These are phyloP conservation scores for Heliconius nattereri DNA, from an alignment of 1,140 invertebrate genomes.

Conservation along the genomic window DNA sequence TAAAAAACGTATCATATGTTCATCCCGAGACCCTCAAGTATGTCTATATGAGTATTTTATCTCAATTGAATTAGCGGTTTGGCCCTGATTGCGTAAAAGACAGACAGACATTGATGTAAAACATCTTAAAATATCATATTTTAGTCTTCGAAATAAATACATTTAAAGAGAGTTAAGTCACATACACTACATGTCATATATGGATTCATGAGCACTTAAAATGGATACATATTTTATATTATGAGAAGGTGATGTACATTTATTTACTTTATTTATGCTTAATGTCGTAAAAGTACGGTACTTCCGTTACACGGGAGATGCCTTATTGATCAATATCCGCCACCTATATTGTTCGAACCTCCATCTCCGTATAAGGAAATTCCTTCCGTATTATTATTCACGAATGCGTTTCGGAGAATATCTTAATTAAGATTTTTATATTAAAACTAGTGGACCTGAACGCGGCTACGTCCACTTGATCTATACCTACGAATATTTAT, in stretches of 20 bases:
- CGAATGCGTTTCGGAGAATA: not conserved
- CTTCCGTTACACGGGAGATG: not conserved
- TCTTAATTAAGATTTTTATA: too few relatives aligned
- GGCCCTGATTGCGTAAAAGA: too few relatives aligned
- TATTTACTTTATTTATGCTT: not conserved
- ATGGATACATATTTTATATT: not conserved
- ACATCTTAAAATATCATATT: not conserved
- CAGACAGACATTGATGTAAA: not conserved
- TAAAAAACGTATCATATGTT: too few relatives aligned
- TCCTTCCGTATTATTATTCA: not conserved
- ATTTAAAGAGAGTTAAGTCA: not conserved
- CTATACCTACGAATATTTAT: too few relatives aligned
- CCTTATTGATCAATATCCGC: not conserved
- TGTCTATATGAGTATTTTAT: too few relatives aligned
- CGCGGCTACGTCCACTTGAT: too few relatives aligned
- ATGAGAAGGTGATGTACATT: not conserved
- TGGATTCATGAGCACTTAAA: not conserved
- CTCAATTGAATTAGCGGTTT: too few relatives aligned
- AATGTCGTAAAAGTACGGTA: not conserved
- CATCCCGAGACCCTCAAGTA: too few relatives aligned
- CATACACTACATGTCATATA: not conserved
- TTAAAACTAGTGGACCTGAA: too few relatives aligned
- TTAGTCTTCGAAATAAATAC: not conserved
- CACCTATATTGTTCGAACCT: not conserved
- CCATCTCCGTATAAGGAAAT: constrained; percentile 1